Evolutionary conservation across 2,797 vertebrate species (phyloP), one percentile per base, ranked within the genome.

Genomic region (Manis pentadactyla): DNA sequence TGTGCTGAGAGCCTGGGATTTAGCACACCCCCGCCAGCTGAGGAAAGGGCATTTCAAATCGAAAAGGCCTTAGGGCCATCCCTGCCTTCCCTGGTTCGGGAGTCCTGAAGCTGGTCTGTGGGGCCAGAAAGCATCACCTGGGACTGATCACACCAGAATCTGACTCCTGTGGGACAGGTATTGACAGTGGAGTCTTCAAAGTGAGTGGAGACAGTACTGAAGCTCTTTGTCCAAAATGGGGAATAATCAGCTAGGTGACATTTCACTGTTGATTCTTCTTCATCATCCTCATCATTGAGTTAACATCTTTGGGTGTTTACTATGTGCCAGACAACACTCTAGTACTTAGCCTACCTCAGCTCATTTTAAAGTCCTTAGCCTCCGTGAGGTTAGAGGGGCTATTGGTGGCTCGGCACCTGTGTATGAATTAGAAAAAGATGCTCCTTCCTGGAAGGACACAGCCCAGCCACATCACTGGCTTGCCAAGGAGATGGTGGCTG

Each of bases 1-100:
- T 98, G 97, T 97, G 98, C 66, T 75, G 18, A 87, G 78, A 97
- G 94, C 97, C 53, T 63, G 96, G 96, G 95, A 95, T 97, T 97
- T 97, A 95, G 97, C 86, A 85, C 34, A 66, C 87, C 87, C 83
- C 74, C 29, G 90, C 66, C 83, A 88, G 91, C 88, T 68, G 93
- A 64, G 49, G 68, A 64, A 69, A 31, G 29, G 49, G 87, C 94
- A 92, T 97, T 97, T 95, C 90, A 94, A 69, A 88, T 95, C 81
- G 74, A 68, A 82, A 34, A 83, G 96, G 46, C 57, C 12, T 6
- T 0, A 0, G 37, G 53, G 19, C 27, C 49, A 4, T 31, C 74
- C 39, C 53, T 1, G 17, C 63, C 84, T 37, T 46, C 37, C n/a
- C 13, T 19, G 5, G 15, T 1, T 27, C 5, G 1, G 9, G 57